A percentile compares a stretch with the other conserved stretches of the same genome.
Conservation (phyloP, 2,888 invertebrate genomes). For the Lasioglossum villosulum region DNA sequence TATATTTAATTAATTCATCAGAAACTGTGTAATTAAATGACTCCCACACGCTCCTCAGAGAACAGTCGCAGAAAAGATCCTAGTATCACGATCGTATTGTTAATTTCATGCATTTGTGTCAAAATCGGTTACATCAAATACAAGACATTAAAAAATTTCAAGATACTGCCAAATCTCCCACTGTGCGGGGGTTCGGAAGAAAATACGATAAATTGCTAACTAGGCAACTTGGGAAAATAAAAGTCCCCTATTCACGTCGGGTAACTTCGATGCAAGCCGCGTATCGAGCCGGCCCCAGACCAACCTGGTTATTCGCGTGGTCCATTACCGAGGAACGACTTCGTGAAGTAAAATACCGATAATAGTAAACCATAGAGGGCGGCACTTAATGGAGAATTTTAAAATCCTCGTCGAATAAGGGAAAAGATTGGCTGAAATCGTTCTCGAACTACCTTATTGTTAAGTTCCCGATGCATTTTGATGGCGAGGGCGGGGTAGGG, state of each 20-base stretch:
- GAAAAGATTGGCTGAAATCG: constrained; percentile 14
- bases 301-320: not conserved
- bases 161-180: no score
- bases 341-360: constrained; percentile 10
- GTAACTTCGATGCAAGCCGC: not conserved
- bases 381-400: constrained; percentile 18
- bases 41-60: no score
- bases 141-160: no score
- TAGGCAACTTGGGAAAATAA: not conserved
- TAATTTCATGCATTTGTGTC: no score
- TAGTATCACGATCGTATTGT: not conserved
- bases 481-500: not conserved
- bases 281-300: not conserved
- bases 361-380: constrained; percentile 1
- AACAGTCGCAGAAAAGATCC: not conserved
- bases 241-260: not conserved
- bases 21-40: no score
- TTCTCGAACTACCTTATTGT: constrained; percentile 16
- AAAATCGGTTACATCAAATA: no score
- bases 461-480: constrained; percentile 22
- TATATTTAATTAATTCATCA: no score
- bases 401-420: not conserved
- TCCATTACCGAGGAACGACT: constrained; percentile 3
- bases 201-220: not conserved
- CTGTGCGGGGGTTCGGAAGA: not conserved